Conservation (phyloP, 2,113 vertebrate genomes). For the Sus scrofa region DNA sequence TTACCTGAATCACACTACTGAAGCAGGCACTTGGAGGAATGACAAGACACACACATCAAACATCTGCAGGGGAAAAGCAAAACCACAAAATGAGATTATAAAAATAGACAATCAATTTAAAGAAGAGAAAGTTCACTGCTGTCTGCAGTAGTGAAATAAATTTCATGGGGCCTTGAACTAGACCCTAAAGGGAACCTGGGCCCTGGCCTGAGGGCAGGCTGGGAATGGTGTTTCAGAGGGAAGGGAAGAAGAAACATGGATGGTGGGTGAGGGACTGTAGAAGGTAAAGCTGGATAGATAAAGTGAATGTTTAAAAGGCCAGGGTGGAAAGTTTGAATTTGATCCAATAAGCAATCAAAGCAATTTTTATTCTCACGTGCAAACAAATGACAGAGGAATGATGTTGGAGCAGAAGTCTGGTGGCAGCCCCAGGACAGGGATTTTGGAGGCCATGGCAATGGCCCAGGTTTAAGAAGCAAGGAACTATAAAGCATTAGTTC, state of each 20-base stretch:
- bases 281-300: not conserved
- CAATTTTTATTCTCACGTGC: not conserved
- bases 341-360: not conserved
- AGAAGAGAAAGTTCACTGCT: not conserved
- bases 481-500: not conserved
- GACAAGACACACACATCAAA: not conserved
- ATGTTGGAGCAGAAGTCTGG: not conserved
- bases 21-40: not conserved
- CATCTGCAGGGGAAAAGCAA: not conserved
- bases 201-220: not conserved
- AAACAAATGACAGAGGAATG: not conserved
- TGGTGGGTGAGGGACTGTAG: not conserved
- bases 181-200: not conserved
- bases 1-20: not conserved
- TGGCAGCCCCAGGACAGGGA: not conserved
- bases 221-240: no score
- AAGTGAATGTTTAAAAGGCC: not conserved
- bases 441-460: not conserved
- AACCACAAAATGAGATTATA: not conserved
- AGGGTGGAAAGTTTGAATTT: not conserved
- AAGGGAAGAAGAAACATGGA: not conserved
- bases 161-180: not conserved
- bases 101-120: not conserved
- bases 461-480: not conserved
- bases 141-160: not conserved